Conservation (phyloP, 92 coral and sea anemone species). For the Porites lobata region DNA sequence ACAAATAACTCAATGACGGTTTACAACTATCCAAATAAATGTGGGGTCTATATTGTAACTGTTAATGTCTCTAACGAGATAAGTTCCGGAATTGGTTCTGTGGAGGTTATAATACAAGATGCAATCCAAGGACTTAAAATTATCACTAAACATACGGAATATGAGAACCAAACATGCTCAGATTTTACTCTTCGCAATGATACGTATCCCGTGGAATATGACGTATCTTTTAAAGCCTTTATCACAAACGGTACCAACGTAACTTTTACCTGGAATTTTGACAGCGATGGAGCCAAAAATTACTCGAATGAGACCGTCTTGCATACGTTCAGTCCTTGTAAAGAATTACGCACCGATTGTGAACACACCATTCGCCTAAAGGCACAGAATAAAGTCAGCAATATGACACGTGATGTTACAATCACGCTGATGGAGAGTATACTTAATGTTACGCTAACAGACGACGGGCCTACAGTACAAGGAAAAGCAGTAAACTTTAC, state of each 20-base stretch:
- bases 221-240: slow-evolving; percentile 44
- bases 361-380: neutral
- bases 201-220: slow-evolving; percentile 67
- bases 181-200: neutral
- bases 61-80: slow-evolving; percentile 72
- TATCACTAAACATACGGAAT: neutral
- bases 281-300: slow-evolving; percentile 22
- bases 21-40: slow-evolving; percentile 50
- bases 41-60: slow-evolving; percentile 57
- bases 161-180: neutral
- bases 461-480: slow-evolving; percentile 54
- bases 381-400: slow-evolving; percentile 64
- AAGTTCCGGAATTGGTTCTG: slow-evolving; percentile 3
- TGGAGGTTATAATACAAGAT: slow-evolving; percentile 56
- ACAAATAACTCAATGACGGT: neutral
- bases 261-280: slow-evolving; percentile 70
- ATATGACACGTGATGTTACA: neutral
- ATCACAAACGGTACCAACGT: slow-evolving; percentile 83
- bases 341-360: too few relatives aligned
- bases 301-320: slow-evolving; percentile 2
- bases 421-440: slow-evolving; percentile 51
- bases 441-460: slow-evolving; percentile 12
- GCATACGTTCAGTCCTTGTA: slow-evolving; percentile 44
- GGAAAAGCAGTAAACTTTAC: slow-evolving; percentile 38
- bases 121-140: slow-evolving; percentile 16